phyloP scores from a whole-genome alignment of 2,113 vertebrate genomes.

The Dicaeum eximium region DNA sequence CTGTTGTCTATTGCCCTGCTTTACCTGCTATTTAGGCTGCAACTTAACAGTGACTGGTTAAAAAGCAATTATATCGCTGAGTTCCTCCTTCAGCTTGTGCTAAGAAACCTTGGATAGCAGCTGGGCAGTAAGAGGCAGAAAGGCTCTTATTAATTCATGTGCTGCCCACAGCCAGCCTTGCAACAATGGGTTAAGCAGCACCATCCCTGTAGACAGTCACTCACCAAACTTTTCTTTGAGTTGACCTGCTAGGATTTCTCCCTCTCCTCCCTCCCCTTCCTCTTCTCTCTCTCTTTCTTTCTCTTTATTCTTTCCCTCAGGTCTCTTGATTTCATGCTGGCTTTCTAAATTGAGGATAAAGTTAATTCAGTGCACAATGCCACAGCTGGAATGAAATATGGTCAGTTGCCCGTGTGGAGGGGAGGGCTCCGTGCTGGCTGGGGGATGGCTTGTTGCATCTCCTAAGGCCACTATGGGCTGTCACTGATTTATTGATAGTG shows the following conservation, averaged over 20 bases:
- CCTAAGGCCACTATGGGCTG: conserved; percentile 65
- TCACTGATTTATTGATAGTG: conserved; percentile 65
- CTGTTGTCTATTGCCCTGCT: background rate
- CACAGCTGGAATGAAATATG: conserved; percentile 79
- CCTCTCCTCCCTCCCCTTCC: conserved; percentile 21
- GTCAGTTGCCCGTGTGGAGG: conserved; percentile 44
- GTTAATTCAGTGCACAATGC: conserved; percentile 77
- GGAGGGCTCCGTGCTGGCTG: conserved; percentile 53
- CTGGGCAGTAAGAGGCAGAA: conserved; percentile 32
- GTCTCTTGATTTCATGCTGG: conserved; percentile 81
- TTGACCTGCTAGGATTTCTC: conserved; percentile 59
- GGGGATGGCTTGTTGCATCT: conserved; percentile 65
- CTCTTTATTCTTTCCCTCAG: conserved; percentile 52
- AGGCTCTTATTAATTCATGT: background rate
- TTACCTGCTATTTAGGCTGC: background rate
- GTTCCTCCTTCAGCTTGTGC: conserved; percentile 15
- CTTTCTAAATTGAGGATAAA: conserved; percentile 85
- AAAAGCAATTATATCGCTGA: conserved; percentile 23
- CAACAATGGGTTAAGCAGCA: conserved; percentile 51
- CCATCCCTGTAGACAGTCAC: conserved; percentile 54
- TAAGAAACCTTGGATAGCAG: conserved; percentile 41
- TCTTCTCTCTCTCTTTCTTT: conserved; percentile 48
- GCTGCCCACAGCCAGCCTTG: conserved; percentile 41
- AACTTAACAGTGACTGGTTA: conserved; percentile 14
- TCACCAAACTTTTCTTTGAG: conserved; percentile 43